Evolutionary conservation across 2,113 vertebrate species (phyloP).

Genomic region (Pollimyrus isidori): DNA sequence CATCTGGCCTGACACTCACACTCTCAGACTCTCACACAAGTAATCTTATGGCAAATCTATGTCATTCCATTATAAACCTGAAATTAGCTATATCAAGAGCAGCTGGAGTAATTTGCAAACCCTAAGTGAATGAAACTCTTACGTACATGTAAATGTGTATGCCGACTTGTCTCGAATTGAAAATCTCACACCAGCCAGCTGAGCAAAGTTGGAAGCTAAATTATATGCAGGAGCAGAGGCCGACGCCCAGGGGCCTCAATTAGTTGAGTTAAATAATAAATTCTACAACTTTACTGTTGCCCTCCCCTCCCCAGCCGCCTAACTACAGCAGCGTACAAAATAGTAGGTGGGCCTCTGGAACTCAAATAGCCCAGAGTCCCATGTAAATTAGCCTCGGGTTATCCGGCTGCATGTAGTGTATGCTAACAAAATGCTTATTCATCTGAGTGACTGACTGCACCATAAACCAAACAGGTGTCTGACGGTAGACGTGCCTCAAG

Average conservation of each 20-base stretch:
- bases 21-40: too few relatives aligned
- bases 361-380: neutral
- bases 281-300: neutral
- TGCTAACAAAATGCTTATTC: neutral
- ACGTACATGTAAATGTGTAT: too few relatives aligned
- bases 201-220: neutral
- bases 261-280: neutral
- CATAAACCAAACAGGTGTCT: neutral
- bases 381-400: neutral
- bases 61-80: too few relatives aligned
- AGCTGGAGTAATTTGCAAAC: too few relatives aligned
- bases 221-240: neutral
- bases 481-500: neutral
- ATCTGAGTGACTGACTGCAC: neutral
- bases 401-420: neutral
- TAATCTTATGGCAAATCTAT: too few relatives aligned
- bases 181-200: too few relatives aligned
- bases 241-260: neutral
- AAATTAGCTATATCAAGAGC: too few relatives aligned
- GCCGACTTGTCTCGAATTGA: too few relatives aligned
- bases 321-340: neutral
- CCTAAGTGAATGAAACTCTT: too few relatives aligned
- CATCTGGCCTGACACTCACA: too few relatives aligned
- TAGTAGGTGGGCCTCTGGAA: neutral
- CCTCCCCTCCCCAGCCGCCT: neutral